These are phyloP conservation scores for Drosophila lowei DNA, from an alignment of 1,140 invertebrate species.

Conservation along the genomic window DNA sequence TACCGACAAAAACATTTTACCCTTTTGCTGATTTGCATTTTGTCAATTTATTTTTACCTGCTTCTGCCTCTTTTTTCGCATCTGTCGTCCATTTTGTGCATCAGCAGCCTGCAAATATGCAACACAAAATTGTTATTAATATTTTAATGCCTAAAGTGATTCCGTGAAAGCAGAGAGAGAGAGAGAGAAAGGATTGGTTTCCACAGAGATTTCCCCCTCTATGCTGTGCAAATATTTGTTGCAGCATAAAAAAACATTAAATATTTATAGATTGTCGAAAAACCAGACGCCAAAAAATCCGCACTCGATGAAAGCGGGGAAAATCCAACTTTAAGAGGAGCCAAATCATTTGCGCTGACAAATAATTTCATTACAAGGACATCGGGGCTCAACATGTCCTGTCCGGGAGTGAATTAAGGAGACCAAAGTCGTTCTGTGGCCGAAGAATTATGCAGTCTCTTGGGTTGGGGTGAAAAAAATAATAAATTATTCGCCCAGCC, in stretches of 20 bases:
- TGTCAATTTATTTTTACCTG: slow-evolving; percentile 47
- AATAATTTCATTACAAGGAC: slow-evolving; percentile 72
- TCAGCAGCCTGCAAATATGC: slow-evolving; percentile 64
- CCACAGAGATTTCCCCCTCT: slow-evolving; percentile 4
- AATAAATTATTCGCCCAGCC: slow-evolving; percentile 75
- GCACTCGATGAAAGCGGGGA: slow-evolving; percentile 20
- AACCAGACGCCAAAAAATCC: slow-evolving; percentile 20
- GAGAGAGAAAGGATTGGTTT: slow-evolving; percentile 5
- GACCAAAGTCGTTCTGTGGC: slow-evolving; percentile 36
- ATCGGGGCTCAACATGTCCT: slow-evolving; percentile 15
- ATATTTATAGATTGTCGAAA: slow-evolving; percentile 49
- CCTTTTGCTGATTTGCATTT: slow-evolving; percentile 51
- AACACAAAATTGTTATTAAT: slow-evolving; percentile 76
- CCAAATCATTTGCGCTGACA: slow-evolving; percentile 56
- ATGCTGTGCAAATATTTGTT: slow-evolving; percentile 58
- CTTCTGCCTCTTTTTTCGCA: slow-evolving; percentile 11
- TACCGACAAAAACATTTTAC: slow-evolving; percentile 26
- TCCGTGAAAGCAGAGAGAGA: slow-evolving; percentile 4
- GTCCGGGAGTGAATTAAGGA: slow-evolving; percentile 58
- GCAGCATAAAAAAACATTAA: slow-evolving; percentile 49
- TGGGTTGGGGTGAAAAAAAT: slow-evolving; percentile 17
- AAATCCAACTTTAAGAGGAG: slow-evolving; percentile 29
- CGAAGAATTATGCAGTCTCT: slow-evolving; percentile 70
- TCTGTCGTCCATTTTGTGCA: slow-evolving; percentile 30
- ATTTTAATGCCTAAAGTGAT: slow-evolving; percentile 69